These are phyloP conservation scores for Tubiluchus corallicola DNA, from an alignment of 2,888 invertebrate genomes.

Conservation along the genomic window DNA sequence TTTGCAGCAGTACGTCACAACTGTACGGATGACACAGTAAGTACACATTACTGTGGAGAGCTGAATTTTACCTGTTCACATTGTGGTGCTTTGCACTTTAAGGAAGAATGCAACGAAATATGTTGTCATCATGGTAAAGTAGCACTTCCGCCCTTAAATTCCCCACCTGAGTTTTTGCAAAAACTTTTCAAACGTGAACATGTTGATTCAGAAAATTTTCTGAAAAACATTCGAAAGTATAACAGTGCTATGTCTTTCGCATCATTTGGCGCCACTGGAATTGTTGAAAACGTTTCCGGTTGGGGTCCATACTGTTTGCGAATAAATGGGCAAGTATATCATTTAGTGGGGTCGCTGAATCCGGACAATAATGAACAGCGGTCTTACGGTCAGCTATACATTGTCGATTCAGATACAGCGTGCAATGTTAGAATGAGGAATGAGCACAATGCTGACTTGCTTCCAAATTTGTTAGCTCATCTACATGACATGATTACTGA, in stretches of 20 bases:
- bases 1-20: too few relatives aligned
- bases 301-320: slow-evolving; percentile 12
- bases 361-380: slow-evolving; percentile 4
- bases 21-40: too few relatives aligned
- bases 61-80: too few relatives aligned
- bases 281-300: slow-evolving; percentile 5
- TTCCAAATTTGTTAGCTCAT: slow-evolving; percentile 8
- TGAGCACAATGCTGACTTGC: slow-evolving; percentile 7
- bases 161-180: too few relatives aligned
- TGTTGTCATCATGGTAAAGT: too few relatives aligned
- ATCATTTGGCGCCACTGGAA: slow-evolving; percentile 14
- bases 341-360: slow-evolving; percentile 12
- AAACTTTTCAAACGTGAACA: too few relatives aligned
- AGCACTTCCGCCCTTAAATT: too few relatives aligned
- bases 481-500: slow-evolving; percentile 8
- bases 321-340: slow-evolving; percentile 16
- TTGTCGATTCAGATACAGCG: slow-evolving; percentile 13
- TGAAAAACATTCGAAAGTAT: slow-evolving; percentile 12
- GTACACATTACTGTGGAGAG: too few relatives aligned
- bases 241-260: slow-evolving; percentile 15
- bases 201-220: too few relatives aligned
- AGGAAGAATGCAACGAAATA: too few relatives aligned
- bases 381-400: slow-evolving; percentile 12
- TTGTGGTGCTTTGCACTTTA: too few relatives aligned
- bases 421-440: slow-evolving; percentile 10